Percentiles rank a stretch among this genome's conserved stretches.
Evolutionary conservation across 2,797 vertebrate genomes (phyloP).

Genomic region (Mus minutoides): DNA sequence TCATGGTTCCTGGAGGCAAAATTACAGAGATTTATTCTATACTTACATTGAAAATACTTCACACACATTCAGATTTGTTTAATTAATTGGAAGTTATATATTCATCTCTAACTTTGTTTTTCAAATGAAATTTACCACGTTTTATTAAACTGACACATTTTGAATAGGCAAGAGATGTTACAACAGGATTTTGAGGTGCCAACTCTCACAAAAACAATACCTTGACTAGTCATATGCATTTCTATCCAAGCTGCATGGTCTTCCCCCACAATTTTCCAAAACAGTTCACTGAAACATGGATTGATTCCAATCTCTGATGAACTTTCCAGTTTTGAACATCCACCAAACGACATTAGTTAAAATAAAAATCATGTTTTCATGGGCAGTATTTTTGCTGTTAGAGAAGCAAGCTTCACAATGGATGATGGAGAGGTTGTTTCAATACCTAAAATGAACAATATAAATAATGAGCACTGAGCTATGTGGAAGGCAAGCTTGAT

Average conservation of each 20-base stretch:
- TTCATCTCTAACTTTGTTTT: not conserved
- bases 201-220: not conserved
- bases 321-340: not conserved
- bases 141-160: not conserved
- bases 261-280: not conserved
- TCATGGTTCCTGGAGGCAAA: not conserved
- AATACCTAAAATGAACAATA: not conserved
- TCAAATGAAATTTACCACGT: not conserved
- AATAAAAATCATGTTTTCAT: not conserved
- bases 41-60: not conserved
- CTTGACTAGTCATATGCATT: not conserved
- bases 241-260: not conserved
- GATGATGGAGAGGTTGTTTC: not conserved
- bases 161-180: not conserved
- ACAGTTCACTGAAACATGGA: not conserved
- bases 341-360: not conserved
- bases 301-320: not conserved
- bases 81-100: not conserved
- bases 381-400: not conserved
- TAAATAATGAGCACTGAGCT: not conserved
- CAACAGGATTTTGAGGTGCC: not conserved
- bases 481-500: not conserved
- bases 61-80: not conserved
- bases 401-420: not conserved
- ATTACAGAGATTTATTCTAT: not conserved